A percentile compares a stretch with the other conserved stretches of the same genome.
Evolutionary conservation across 2,797 vertebrate genomes (phyloP).

Genomic region (Macrochelys suwanniensis): DNA sequence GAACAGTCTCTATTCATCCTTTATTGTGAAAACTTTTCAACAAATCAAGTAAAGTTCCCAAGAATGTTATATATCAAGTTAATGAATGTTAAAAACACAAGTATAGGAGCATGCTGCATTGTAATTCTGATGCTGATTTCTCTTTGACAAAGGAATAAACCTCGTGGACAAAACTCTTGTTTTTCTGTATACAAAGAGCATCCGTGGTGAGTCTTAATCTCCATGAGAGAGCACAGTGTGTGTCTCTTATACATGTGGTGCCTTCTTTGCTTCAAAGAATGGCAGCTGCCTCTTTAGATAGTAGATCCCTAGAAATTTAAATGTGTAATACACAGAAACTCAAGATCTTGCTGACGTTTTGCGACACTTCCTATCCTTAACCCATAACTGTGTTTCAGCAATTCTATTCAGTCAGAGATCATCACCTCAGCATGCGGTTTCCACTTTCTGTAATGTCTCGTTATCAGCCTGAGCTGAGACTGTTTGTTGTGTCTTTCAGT

Average conservation of each 20-base stretch:
- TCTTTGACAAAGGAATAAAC: neutral
- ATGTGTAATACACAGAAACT: rapidly evolving
- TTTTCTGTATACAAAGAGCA: neutral
- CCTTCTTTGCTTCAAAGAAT: no score
- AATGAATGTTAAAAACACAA: neutral
- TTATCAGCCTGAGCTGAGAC: neutral
- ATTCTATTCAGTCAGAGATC: neutral
- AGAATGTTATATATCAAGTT: neutral
- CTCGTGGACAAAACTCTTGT: neutral
- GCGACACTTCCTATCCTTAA: neutral
- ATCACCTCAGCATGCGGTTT: neutral
- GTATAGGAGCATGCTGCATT: neutral
- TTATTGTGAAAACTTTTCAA: neutral
- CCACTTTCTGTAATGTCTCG: neutral
- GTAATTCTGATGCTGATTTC: neutral
- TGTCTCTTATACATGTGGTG: rapidly evolving
- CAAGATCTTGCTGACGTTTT: neutral
- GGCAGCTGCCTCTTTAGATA: neutral
- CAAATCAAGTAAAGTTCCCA: neutral
- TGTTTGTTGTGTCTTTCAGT: neutral
- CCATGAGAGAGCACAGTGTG: neutral
- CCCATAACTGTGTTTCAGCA: neutral
- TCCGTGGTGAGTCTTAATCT: neutral
- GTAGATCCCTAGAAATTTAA: rapidly evolving
- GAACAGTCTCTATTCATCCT: neutral